A percentile compares a stretch with the other conserved stretches of the same genome.
Conservation (phyloP, 2,113 vertebrate genomes). For the Ariopsis seemanni region DNA sequence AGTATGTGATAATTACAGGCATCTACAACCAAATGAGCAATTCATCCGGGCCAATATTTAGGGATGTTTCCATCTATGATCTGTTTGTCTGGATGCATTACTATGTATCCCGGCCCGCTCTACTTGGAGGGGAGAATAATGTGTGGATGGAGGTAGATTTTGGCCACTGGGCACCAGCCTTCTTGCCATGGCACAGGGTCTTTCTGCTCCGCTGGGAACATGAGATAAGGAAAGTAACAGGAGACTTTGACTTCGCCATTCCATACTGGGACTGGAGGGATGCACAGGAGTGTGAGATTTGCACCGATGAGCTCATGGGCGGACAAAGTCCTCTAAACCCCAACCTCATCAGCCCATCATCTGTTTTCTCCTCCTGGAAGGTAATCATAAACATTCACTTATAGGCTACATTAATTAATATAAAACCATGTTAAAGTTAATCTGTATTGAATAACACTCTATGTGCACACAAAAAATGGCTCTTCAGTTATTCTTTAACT, state of each 20-base stretch:
- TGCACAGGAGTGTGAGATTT: conserved; percentile 81
- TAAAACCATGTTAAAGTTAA: not conserved
- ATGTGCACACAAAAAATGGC: not conserved
- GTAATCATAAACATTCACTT: conserved; percentile 63
- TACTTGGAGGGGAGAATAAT: conserved; percentile 79
- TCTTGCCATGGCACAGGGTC: conserved; percentile 90
- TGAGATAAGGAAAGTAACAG: conserved; percentile 82
- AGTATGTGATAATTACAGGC: conserved; percentile 84
- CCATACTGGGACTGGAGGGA: conserved; percentile 98
- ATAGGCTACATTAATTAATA: too few relatives aligned
- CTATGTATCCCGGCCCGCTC: conserved; percentile 86
- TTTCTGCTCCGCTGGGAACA: conserved; percentile 89
- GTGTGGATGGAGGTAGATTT: conserved; percentile 92
- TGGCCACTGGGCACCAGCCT: conserved; percentile 89
- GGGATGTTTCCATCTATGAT: conserved; percentile 83
- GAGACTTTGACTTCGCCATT: conserved; percentile 88
- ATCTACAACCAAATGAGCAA: conserved; percentile 87
- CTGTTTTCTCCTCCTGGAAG: conserved; percentile 94
- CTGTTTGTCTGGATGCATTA: conserved; percentile 98
- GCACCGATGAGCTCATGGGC: conserved; percentile 88
- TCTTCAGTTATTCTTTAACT: not conserved
- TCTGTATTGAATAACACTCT: not conserved
- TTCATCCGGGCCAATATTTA: conserved; percentile 85
- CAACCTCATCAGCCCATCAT: conserved; percentile 84
- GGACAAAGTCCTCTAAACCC: conserved; percentile 75